A percentile compares a stretch with the other conserved stretches of the same genome.
Evolutionary conservation across 1,140 invertebrate species (phyloP).

Genomic region (Stenopsyche tienmushanensis): DNA sequence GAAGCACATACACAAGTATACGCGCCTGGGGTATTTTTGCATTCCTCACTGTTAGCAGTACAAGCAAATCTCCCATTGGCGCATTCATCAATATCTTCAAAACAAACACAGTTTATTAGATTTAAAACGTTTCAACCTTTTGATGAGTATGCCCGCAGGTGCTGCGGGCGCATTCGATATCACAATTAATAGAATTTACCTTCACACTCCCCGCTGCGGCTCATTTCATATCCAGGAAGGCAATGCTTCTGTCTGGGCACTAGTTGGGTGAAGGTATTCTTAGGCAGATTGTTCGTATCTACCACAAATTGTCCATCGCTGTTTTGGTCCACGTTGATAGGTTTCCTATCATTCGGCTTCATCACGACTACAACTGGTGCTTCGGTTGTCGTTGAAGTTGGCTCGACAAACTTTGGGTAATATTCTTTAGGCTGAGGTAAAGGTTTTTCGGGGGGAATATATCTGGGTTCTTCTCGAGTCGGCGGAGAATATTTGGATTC

Average conservation of each 20-base stretch:
- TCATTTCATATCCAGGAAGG: conserved; percentile 58
- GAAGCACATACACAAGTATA: conserved; percentile 56
- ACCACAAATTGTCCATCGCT: conserved; percentile 47
- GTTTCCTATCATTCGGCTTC: conserved; percentile 11
- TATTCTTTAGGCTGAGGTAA: conserved; percentile 33
- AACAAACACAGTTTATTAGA: conserved; percentile 3
- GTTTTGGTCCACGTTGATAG: conserved; percentile 6
- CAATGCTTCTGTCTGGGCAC: conserved; percentile 44
- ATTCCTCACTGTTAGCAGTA: conserved; percentile 70
- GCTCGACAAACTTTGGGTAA: conserved; percentile 19
- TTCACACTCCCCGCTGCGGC: conserved; percentile 49
- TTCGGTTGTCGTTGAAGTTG: background rate
- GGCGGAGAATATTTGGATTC: background rate
- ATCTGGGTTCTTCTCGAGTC: background rate
- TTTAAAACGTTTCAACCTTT: no score
- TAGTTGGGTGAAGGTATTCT: conserved; percentile 49
- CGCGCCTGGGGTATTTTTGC: conserved; percentile 71
- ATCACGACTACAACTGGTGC: no score
- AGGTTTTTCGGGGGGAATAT: background rate
- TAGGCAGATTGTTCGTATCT: conserved; percentile 45
- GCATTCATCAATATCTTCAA: conserved; percentile 91
- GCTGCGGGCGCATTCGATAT: background rate
- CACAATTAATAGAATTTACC: no score
- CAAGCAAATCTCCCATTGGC: conserved; percentile 79
- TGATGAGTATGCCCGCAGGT: no score